Percentiles rank a stretch among this genome's conserved stretches.
Conservation (phyloP, 2,113 vertebrate species). For the Eulacestoma nigropectus region DNA sequence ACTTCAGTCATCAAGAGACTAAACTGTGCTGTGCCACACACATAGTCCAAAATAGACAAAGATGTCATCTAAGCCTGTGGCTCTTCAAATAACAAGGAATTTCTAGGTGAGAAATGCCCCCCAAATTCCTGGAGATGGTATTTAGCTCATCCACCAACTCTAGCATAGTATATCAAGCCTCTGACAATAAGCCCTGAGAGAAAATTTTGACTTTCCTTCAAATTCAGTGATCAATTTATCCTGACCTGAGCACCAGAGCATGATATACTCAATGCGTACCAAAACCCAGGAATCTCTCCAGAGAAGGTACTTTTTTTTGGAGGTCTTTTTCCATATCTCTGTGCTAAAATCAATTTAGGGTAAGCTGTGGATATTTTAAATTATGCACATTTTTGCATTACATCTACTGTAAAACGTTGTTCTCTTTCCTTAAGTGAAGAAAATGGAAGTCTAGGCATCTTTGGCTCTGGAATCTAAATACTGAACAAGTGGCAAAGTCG, state of each 20-base stretch:
- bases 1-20: not conserved
- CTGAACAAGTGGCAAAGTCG: accelerated
- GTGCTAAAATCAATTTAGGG: not conserved
- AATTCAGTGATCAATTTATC: not conserved
- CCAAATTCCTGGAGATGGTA: not conserved
- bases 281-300: not conserved
- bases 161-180: not conserved
- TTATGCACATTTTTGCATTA: not conserved
- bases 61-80: not conserved
- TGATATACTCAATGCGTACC: not conserved
- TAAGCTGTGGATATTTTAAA: not conserved
- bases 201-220: not conserved
- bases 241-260: not conserved
- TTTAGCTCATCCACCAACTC: not conserved
- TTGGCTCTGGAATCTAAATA: not conserved
- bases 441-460: not conserved
- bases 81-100: not conserved
- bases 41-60: slow-evolving; percentile 2
- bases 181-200: not conserved
- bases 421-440: not conserved
- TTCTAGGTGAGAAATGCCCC: not conserved
- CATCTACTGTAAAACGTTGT: not conserved
- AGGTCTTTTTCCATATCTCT: not conserved
- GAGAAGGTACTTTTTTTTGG: not conserved
- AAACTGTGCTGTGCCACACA: not conserved